Evolutionary conservation across 2,113 vertebrate genomes (phyloP), one percentile per base, ranked within the genome.

Genomic region (Carassius auratus): DNA sequence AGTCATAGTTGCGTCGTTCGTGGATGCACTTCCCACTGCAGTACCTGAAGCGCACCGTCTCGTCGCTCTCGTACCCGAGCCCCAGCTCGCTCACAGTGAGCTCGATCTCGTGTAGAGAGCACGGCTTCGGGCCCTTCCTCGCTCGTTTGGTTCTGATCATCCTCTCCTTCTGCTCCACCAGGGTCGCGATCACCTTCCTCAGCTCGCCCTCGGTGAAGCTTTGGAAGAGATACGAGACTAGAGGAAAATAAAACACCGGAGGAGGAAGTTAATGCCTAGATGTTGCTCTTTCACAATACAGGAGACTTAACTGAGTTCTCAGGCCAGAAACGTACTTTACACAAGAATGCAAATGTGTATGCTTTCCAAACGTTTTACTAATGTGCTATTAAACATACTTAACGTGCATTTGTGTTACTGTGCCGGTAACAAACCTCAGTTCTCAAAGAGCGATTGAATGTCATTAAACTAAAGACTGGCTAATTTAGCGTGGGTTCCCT

Each of bases 131-230:
- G 33, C 92, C 94, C 2, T 93, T 91, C 0, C 95, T 94, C 12
- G 96, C 97, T 0, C 97, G 95, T 45, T 96, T 98, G 81, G 96
- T 94, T 88, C 8, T 86, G 23, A 42, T 71, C 61, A 38, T 77
- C 69, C 38, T 76, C 38, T 89, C 91, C 15, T 96, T 96, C 83
- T 91, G 92, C 81, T 96, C 93, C 23, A 96, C 91, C 89, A 97
- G 89, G 0, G 94, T 95, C 59, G 91, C 92, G 0, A 97, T 92
- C 86, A 98, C 94, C 83, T 96, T 96, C 73, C 93, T 95, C 30
- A 98, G 91, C 86, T 99, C 97, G 17, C 96, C 95, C 48, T 98
- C 96, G 0, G 97, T 97, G 94, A 97, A 98, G 92, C 96, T 97
- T 94, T 98, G 97, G 88, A 99, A 92, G 92, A 99, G 93, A 71